Conservation (phyloP, 2,797 vertebrate genomes). For the Sparidentex hasta region DNA sequence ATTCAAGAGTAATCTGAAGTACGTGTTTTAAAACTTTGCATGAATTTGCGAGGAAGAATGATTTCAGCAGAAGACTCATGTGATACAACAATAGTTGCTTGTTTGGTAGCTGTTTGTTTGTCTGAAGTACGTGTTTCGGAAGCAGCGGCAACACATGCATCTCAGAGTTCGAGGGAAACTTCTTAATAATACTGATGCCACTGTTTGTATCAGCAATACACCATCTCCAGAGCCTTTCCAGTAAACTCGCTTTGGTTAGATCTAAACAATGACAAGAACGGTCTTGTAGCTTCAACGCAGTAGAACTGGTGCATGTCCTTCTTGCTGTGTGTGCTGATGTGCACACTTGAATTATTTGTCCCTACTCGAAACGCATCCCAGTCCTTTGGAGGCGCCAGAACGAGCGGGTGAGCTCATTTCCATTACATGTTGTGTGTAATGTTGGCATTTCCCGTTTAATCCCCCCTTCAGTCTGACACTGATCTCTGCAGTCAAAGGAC, state of each 20-base stretch:
- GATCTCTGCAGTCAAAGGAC: constrained; percentile 49
- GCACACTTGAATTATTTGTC: constrained; percentile 26
- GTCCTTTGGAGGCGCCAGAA: constrained; percentile 11
- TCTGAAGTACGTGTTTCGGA: constrained; percentile 40
- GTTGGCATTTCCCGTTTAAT: constrained; percentile 51
- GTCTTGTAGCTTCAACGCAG: constrained; percentile 8
- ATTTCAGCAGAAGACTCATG: constrained; percentile 13
- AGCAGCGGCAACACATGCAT: constrained; percentile 15
- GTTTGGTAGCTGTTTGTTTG: constrained; percentile 26
- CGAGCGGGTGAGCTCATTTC: constrained; percentile 50
- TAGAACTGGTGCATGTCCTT: constrained; percentile 44
- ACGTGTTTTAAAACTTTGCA: constrained; percentile 8
- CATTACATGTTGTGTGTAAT: constrained; percentile 34
- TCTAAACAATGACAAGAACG: constrained; percentile 66
- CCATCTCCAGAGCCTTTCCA: constrained; percentile 49
- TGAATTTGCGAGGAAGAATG: neutral
- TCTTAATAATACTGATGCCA: constrained; percentile 24
- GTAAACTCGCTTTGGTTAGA: constrained; percentile 58
- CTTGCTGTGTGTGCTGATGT: constrained; percentile 15
- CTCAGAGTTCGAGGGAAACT: constrained; percentile 33
- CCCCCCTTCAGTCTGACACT: constrained; percentile 37
- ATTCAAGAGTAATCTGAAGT: constrained; percentile 37
- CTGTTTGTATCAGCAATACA: constrained; percentile 61
- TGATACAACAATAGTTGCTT: neutral
- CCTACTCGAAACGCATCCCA: constrained; percentile 6